phyloP scores from a whole-genome alignment of 2,888 invertebrate species.

The Cactoblastis cactorum region DNA sequence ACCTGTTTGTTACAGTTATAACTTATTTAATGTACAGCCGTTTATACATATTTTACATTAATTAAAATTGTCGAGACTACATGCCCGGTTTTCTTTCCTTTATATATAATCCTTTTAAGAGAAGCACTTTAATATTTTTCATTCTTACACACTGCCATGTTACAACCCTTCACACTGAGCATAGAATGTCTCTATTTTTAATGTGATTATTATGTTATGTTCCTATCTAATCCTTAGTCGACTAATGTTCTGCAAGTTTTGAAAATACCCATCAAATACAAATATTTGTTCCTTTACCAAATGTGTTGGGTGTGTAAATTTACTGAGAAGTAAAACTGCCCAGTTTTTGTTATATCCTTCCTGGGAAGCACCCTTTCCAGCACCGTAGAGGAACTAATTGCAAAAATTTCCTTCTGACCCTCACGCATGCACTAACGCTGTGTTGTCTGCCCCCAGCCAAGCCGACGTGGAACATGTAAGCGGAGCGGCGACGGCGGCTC shows the following conservation, averaged over 20 bases:
- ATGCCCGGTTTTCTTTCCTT: constrained; percentile 49
- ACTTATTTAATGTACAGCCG: constrained; percentile 69
- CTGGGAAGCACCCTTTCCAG: background rate
- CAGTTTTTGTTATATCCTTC: background rate
- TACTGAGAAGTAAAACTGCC: constrained; percentile 10
- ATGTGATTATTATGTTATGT: constrained; percentile 16
- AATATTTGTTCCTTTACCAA: background rate
- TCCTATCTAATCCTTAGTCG: constrained; percentile 50
- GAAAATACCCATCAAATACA: constrained; percentile 30
- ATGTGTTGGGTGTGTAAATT: constrained; percentile 7
- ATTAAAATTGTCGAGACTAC: constrained; percentile 69
- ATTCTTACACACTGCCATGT: constrained; percentile 8
- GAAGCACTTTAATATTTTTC: background rate
- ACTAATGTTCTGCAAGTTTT: constrained; percentile 63
- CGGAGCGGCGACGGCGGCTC: constrained; percentile 58
- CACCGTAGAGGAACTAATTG: constrained; percentile 22
- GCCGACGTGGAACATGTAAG: constrained; percentile 72
- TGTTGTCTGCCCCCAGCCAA: constrained; percentile 74
- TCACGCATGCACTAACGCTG: constrained; percentile 71
- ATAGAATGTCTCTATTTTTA: constrained; percentile 21
- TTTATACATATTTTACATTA: constrained; percentile 68
- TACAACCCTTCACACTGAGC: constrained; percentile 16
- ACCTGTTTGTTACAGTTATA: constrained; percentile 54
- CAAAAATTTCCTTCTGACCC: constrained; percentile 33
- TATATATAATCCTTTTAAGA: constrained; percentile 28